Base-by-base conservation (phyloP, 1,140 invertebrate species). In the Saxidomus purpurata region DNA sequence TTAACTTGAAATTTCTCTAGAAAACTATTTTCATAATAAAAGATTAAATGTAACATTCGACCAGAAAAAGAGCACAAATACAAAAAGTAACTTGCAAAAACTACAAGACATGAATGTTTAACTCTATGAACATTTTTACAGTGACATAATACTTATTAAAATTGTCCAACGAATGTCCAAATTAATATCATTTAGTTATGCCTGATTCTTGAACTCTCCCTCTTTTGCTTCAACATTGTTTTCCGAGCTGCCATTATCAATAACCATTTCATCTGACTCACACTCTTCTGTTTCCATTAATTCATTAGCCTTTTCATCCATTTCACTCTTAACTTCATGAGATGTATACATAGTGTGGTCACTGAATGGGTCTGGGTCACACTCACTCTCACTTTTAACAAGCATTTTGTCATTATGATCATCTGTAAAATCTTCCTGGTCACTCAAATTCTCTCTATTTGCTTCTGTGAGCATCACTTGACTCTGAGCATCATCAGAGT, bases 391-490 rank as follows among this genome's bases (percentile, higher is more conserved):
- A 79, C 28, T 59, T 55, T 79, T 79, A 34, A 36, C n/a, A 79
- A 79, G 47, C 76, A 79, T 79, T 52, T 79, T 79, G 0, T 79
- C 49, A 79, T 28, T 49, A 2, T 82, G 80, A 28, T 82, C 67
- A 71, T 38, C 67, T 36, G 67, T 71, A 22, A 36, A 40, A 47
- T 74, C 67, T 19, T 85, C 83, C 4, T 31, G 19, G 49, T 85
- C 83, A 74, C 69, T 55, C 43, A 74, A 31, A 71, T 85, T 67
- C 49, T 85, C 83, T 71, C 63, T 49, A 55, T 55, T 71, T 34
- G 83, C 49, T 71, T 85, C 61, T 34, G 63, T 71, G 34, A 85
- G 43, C 83, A 85, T 85, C 83, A 85, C 49, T 15, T 85, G 83
- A 85, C 67, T 71, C 28, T 55, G 47, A 69, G 38, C 36, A 43